Percentiles rank a stretch among this genome's conserved stretches.
Evolutionary conservation across 2,797 vertebrate species (phyloP).

Genomic region (Xenops minutus): DNA sequence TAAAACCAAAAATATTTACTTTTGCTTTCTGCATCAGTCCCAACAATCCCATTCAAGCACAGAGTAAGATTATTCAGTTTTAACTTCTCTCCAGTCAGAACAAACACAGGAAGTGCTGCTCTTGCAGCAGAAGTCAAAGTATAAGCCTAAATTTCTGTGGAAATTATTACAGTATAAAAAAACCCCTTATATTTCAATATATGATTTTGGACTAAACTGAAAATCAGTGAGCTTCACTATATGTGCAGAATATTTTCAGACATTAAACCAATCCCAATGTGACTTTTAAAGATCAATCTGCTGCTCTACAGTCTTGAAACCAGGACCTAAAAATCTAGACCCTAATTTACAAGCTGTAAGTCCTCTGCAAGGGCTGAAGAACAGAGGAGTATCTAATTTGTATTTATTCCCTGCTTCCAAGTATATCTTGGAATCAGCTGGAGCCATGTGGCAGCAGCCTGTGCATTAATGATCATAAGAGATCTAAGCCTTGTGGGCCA

Average conservation of each 20-base stretch:
- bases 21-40: not conserved
- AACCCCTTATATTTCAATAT: not conserved
- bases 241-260: not conserved
- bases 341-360: not conserved
- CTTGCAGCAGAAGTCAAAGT: not conserved
- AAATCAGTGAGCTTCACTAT: not conserved
- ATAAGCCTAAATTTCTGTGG: not conserved
- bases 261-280: not conserved
- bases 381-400: not conserved
- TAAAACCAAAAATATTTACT: not conserved
- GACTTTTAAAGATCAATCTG: not conserved
- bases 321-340: not conserved
- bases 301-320: not conserved
- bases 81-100: not conserved
- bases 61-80: not conserved
- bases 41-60: not conserved
- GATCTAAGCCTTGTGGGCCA: not conserved
- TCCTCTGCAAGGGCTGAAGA: not conserved
- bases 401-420: not conserved
- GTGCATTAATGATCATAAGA: not conserved
- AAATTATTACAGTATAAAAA: not conserved
- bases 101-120: not conserved
- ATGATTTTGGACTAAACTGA: not conserved
- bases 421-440: not conserved
- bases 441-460: not conserved